phyloP scores from a whole-genome alignment of 2,113 vertebrate species.

The Phodopus roborovskii region DNA sequence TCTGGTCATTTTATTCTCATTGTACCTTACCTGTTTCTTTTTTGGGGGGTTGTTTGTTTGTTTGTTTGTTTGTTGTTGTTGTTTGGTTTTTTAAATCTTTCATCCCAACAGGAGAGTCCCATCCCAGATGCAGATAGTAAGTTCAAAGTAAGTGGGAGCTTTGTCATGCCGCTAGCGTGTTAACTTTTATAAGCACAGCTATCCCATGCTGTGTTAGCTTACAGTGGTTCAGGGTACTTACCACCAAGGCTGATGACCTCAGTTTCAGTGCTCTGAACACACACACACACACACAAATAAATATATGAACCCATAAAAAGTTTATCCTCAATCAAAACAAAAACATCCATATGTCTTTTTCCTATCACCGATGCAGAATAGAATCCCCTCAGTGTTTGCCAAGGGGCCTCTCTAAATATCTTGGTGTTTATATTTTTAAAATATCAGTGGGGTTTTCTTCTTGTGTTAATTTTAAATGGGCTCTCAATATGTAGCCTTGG shows the following conservation, averaged over 20 bases:
- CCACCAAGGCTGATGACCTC: neutral
- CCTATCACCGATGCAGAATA: neutral
- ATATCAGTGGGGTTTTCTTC: neutral
- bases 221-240: neutral
- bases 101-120: neutral
- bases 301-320: neutral
- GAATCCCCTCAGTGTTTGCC: neutral
- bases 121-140: neutral
- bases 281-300: neutral
- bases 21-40: too few relatives aligned
- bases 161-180: neutral
- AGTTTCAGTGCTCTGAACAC: neutral
- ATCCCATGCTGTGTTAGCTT: too few relatives aligned
- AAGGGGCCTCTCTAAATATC: neutral
- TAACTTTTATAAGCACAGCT: too few relatives aligned
- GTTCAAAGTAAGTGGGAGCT: neutral
- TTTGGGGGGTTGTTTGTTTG: too few relatives aligned
- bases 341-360: neutral
- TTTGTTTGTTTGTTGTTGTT: too few relatives aligned
- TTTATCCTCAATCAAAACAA: neutral
- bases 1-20: neutral
- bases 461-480: neutral
- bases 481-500: neutral
- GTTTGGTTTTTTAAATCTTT: neutral
- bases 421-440: neutral